phyloP scores from a whole-genome alignment of 2,113 vertebrate genomes.

The Colinus virginianus region DNA sequence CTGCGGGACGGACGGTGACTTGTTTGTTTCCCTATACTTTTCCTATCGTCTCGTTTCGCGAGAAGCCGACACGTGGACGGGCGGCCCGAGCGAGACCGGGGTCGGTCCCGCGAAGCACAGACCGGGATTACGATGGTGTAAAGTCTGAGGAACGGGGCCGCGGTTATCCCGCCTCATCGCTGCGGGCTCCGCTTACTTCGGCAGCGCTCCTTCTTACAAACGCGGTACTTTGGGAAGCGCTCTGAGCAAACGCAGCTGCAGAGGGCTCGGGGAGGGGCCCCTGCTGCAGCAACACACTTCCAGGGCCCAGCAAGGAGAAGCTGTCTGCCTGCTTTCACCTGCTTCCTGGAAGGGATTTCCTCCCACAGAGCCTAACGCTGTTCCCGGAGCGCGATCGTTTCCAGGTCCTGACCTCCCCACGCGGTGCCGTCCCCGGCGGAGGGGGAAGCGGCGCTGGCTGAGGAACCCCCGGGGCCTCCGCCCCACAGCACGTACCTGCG shows the following conservation, averaged over 20 bases:
- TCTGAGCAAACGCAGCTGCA: not conserved
- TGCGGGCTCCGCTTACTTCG: not conserved
- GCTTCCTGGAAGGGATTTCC: not conserved
- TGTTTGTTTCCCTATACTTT: not conserved
- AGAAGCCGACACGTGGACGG: not conserved
- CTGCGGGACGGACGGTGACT: not conserved
- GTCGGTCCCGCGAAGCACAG: fast-evolving
- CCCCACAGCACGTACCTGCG: not conserved
- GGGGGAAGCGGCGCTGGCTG: no score
- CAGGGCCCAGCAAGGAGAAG: not conserved
- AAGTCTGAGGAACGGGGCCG: not conserved
- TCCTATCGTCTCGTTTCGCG: not conserved
- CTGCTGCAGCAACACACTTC: not conserved
- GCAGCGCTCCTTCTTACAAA: fast-evolving
- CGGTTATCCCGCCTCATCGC: not conserved
- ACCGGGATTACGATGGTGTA: not conserved
- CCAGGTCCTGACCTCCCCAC: not conserved
- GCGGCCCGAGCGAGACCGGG: no score
- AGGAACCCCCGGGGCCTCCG: no score
- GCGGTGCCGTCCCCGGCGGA: no score
- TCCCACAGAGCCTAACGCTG: not conserved
- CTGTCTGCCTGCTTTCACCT: fast-evolving
- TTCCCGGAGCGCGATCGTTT: fast-evolving
- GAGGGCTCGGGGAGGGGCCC: not conserved
- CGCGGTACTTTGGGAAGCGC: not conserved